A percentile compares a stretch with the other conserved stretches of the same genome.
Evolutionary conservation across 2,113 vertebrate species (phyloP).

Genomic region (Rhynchopsitta pachyrhyncha): DNA sequence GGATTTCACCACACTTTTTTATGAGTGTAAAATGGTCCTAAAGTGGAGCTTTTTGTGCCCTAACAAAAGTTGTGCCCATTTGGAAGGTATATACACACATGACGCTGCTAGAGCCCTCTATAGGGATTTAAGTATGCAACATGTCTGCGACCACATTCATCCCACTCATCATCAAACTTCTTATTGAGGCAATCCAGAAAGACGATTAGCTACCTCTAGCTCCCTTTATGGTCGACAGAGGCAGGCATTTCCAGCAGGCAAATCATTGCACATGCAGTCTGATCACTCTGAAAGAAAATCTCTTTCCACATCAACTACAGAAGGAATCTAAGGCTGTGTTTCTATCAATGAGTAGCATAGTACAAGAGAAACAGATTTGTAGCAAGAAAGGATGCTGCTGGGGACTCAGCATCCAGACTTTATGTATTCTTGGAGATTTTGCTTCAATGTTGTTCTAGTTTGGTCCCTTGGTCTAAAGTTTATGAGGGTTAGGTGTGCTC

Average conservation of each 20-base stretch:
- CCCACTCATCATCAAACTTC: not conserved
- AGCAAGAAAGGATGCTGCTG: not conserved
- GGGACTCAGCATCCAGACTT: not conserved
- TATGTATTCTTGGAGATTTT: not conserved
- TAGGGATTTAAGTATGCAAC: not conserved
- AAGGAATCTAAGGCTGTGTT: not conserved
- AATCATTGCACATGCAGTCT: not conserved
- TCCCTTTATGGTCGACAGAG: not conserved
- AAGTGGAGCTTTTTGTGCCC: not conserved
- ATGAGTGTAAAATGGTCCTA: not conserved
- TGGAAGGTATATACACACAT: not conserved
- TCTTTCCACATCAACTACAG: not conserved
- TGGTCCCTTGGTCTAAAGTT: not conserved
- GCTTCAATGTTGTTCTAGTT: not conserved
- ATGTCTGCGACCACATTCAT: not conserved
- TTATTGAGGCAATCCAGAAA: not conserved
- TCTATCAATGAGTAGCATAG: accelerated
- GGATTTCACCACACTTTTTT: not conserved
- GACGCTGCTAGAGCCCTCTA: not conserved
- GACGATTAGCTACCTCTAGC: not conserved
- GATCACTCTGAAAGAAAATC: not conserved
- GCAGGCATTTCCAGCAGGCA: not conserved
- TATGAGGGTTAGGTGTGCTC: not conserved
- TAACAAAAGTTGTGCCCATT: not conserved
- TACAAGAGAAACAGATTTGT: not conserved